A percentile compares a stretch with the other conserved stretches of the same genome.
phyloP scores from a whole-genome alignment of 2,797 vertebrate species.

The Pyrrhura leucotis region DNA sequence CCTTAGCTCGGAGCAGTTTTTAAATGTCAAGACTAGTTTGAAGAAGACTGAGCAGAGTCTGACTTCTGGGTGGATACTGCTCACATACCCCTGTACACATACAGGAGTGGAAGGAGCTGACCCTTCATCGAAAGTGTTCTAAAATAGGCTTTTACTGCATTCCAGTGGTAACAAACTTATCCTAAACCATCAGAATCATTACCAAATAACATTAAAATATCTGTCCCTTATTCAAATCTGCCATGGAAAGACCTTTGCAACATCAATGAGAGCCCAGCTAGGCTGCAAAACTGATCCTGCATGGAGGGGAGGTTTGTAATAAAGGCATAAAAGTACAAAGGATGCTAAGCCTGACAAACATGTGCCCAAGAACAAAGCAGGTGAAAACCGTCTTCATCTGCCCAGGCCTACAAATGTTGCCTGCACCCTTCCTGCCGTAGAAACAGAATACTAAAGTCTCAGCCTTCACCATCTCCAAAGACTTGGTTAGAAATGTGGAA shows the following conservation, averaged over 20 bases:
- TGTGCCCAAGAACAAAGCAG: conserved; percentile 31
- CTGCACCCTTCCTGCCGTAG: neutral
- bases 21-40: neutral
- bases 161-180: neutral
- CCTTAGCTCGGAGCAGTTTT: neutral
- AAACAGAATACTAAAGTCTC: conserved; percentile 2
- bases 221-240: neutral
- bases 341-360: neutral
- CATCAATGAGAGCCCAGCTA: neutral
- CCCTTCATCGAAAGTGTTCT: neutral
- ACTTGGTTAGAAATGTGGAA: conserved; percentile 10
- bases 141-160: neutral
- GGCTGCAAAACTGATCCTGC: neutral
- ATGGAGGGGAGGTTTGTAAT: neutral
- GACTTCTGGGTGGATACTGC: rapidly evolving
- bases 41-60: neutral
- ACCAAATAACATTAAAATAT: neutral
- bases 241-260: neutral
- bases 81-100: neutral
- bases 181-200: neutral
- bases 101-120: neutral
- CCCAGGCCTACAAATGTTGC: neutral
- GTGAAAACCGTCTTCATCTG: conserved; percentile 23
- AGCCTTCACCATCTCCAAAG: conserved; percentile 8
- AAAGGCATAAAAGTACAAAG: neutral